Percentiles rank a stretch among this genome's conserved stretches.
These are phyloP conservation scores for Mesoligia furuncula DNA, from an alignment of 2,888 invertebrate species.

Conservation along the genomic window DNA sequence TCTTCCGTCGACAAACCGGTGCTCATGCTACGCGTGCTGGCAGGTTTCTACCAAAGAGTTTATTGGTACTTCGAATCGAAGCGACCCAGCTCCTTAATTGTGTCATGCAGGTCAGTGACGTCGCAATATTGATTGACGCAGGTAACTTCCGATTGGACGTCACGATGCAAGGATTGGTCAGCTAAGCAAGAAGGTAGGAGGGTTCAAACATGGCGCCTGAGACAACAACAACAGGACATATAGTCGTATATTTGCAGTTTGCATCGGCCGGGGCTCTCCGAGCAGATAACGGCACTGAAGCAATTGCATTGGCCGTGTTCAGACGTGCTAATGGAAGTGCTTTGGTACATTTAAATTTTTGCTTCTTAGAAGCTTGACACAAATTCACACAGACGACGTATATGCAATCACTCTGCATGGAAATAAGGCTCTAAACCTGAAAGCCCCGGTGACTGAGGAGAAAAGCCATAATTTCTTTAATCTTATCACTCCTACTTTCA, in stretches of 20 bases:
- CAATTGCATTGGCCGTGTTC: neutral
- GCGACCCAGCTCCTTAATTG: neutral
- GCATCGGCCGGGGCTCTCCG: neutral
- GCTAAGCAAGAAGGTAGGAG: neutral
- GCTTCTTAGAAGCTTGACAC: neutral
- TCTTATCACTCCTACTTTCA: neutral
- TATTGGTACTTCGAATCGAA: neutral
- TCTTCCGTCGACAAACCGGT: too few species aligned
- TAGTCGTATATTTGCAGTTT: neutral
- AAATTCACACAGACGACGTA: neutral
- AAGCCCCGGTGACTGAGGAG: neutral
- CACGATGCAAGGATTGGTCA: conserved; percentile 1
- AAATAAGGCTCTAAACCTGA: neutral
- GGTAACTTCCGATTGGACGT: conserved; percentile 9
- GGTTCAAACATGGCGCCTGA: conserved; percentile 1
- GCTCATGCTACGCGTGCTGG: too few species aligned
- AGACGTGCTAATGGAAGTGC: neutral
- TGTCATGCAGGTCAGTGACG: neutral
- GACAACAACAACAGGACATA: too few species aligned
- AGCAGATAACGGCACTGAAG: too few species aligned
- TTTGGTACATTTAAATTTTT: neutral
- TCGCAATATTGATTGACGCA: conserved; percentile 10
- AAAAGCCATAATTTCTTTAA: neutral
- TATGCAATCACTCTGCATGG: too few species aligned
- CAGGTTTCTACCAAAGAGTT: neutral